phyloP scores from a whole-genome alignment of 2,113 vertebrate genomes.

The Passer domesticus region DNA sequence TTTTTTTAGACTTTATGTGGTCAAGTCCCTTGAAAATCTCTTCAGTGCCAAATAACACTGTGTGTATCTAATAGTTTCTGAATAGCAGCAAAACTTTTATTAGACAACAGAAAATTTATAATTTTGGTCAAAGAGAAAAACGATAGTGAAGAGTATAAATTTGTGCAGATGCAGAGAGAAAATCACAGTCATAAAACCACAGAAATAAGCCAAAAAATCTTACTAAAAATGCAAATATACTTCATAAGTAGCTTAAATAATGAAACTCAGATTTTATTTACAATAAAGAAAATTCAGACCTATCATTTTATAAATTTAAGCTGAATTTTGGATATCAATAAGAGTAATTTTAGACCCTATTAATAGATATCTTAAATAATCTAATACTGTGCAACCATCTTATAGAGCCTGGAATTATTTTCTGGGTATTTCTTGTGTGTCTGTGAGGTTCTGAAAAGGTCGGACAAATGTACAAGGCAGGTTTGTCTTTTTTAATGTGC shows the following conservation, averaged over 20 bases:
- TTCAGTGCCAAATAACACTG: background rate
- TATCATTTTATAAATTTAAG: background rate
- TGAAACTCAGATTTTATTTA: background rate
- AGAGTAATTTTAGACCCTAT: background rate
- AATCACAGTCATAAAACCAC: background rate
- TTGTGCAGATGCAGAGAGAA: background rate
- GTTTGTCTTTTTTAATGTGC: background rate
- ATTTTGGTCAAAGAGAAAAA: background rate
- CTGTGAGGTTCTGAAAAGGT: background rate
- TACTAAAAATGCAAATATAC: background rate
- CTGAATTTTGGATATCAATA: background rate
- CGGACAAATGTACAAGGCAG: background rate
- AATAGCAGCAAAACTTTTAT: background rate
- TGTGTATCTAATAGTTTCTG: background rate
- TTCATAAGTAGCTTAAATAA: background rate
- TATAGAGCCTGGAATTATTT: background rate
- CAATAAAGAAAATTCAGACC: background rate
- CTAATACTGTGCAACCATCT: background rate
- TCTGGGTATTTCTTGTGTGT: fast-evolving
- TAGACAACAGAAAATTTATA: background rate
- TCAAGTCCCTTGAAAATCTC: background rate
- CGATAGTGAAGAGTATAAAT: background rate
- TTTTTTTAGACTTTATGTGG: background rate
- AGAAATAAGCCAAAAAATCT: background rate
- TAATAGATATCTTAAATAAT: background rate